Percentiles rank a stretch among this genome's conserved stretches.
phyloP scores from a whole-genome alignment of 2,113 vertebrate genomes.

The Nesogale talazaci region DNA sequence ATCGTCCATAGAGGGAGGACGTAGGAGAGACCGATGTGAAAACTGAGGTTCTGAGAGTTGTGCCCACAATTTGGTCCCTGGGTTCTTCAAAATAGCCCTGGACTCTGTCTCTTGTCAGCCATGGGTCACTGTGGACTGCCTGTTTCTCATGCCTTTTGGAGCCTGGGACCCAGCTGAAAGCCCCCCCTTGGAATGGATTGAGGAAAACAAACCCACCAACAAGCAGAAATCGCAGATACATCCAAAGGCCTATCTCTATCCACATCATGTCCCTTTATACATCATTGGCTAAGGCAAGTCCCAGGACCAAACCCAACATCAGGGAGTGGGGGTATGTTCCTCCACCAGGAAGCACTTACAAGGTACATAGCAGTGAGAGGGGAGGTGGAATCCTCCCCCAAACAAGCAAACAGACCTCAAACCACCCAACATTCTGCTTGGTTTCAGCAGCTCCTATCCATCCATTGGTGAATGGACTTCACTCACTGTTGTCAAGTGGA shows the following conservation, averaged over 20 bases:
- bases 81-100: neutral
- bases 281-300: neutral
- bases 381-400: rapidly evolving
- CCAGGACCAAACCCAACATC: neutral
- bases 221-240: too few relatives aligned
- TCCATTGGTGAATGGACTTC: too few relatives aligned
- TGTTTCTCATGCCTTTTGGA: neutral
- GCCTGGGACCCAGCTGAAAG: neutral
- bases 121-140: neutral
- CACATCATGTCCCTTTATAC: too few relatives aligned
- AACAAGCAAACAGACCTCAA: neutral
- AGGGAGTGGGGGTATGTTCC: rapidly evolving
- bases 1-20: rapidly evolving
- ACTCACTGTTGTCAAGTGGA: neutral
- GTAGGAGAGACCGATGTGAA: neutral
- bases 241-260: rapidly evolving
- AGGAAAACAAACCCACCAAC: too few relatives aligned
- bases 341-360: neutral
- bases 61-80: neutral
- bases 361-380: too few relatives aligned
- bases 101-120: neutral
- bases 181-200: neutral
- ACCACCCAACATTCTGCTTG: neutral
- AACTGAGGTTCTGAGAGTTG: rapidly evolving
- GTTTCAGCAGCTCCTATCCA: too few relatives aligned